A percentile compares a stretch with the other conserved stretches of the same genome.
These are phyloP conservation scores for Hemichromis elongatus DNA, from an alignment of 2,113 vertebrate genomes.

Conservation along the genomic window DNA sequence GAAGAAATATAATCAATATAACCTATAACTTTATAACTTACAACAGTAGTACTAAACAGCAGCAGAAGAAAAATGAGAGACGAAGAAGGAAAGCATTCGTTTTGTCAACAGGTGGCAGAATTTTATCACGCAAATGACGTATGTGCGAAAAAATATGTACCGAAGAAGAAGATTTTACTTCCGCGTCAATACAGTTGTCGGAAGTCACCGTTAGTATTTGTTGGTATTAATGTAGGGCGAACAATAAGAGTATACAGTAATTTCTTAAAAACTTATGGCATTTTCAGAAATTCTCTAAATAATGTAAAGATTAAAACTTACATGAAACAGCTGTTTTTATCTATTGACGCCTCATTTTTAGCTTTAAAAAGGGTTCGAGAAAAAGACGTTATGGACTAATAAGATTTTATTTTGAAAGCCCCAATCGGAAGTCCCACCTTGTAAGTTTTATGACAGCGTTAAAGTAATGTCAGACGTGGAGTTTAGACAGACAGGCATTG, in stretches of 20 bases:
- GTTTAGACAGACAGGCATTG: background rate
- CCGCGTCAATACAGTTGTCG: background rate
- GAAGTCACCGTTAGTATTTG: background rate
- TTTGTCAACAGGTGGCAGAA: background rate
- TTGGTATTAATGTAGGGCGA: background rate
- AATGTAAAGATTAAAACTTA: accelerated
- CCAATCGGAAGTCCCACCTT: background rate
- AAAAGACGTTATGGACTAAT: background rate
- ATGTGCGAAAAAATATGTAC: background rate
- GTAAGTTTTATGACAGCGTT: accelerated
- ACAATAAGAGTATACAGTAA: background rate
- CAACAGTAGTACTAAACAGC: background rate
- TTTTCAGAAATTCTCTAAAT: background rate
- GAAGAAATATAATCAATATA: background rate
- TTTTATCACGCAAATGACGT: no score
- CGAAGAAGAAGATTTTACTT: conserved; percentile 10
- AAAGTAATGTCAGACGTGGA: conserved; percentile 31
- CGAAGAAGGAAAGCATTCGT: background rate
- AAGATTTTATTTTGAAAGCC: conserved; percentile 12
- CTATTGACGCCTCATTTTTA: background rate
- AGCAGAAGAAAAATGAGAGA: background rate
- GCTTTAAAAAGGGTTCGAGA: background rate
- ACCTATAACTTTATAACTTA: background rate
- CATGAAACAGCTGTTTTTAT: background rate
- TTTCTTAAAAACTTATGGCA: accelerated